phyloP scores from a whole-genome alignment of 2,888 invertebrate species.

The Cheilosia vulpina region DNA sequence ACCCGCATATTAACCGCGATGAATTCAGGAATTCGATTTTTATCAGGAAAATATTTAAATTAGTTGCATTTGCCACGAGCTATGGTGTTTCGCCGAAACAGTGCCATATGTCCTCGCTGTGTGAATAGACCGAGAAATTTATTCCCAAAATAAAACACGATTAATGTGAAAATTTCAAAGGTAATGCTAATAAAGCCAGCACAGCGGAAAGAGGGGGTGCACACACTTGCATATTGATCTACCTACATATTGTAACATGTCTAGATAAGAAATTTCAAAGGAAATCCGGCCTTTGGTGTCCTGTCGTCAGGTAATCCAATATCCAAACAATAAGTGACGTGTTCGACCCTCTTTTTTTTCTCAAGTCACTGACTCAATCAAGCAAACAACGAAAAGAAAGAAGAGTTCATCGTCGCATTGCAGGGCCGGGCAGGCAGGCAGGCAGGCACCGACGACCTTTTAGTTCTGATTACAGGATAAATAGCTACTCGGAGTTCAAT shows the following conservation, averaged over 20 bases:
- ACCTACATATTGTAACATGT: neutral
- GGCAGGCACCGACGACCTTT: neutral
- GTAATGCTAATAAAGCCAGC: conserved; percentile 30
- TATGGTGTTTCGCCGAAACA: conserved; percentile 22
- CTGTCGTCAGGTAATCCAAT: conserved; percentile 39
- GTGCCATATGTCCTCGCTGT: conserved; percentile 66
- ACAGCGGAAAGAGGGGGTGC: conserved; percentile 14
- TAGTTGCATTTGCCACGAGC: conserved; percentile 48
- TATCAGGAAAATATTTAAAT: conserved; percentile 65
- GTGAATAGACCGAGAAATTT: conserved; percentile 72
- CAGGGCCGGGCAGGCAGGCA: too few relatives aligned
- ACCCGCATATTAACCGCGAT: conserved; percentile 59
- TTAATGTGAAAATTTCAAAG: neutral
- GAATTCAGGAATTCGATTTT: conserved; percentile 64
- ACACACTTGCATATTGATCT: neutral
- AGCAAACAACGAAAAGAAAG: conserved; percentile 24
- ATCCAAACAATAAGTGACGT: conserved; percentile 28
- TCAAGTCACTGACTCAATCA: conserved; percentile 42
- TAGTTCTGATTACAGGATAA: conserved; percentile 31
- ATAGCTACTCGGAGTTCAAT: conserved; percentile 33
- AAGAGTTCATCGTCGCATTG: neutral
- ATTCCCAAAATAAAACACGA: conserved; percentile 30
- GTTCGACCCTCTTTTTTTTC: conserved; percentile 26
- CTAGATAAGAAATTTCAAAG: conserved; percentile 10
- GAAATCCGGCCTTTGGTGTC: conserved; percentile 50